Conservation (phyloP, 1,140 invertebrate species). For the Drosophila funebris region DNA sequence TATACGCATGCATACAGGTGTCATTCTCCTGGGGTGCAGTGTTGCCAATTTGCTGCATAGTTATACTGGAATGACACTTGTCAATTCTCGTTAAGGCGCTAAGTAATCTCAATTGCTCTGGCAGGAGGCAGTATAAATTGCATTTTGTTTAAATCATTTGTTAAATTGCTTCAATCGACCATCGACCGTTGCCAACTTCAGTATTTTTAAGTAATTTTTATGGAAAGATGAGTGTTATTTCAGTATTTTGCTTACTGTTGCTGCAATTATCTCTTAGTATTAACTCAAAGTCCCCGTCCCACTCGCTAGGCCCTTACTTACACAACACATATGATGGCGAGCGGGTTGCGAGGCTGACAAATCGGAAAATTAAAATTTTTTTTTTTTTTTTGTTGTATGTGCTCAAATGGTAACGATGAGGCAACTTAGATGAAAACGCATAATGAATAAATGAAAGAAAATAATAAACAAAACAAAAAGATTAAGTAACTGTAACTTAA, state of each 20-base stretch:
- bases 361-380: slow-evolving; percentile 26
- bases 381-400: slow-evolving; percentile 35
- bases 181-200: background rate
- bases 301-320: no score
- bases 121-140: background rate
- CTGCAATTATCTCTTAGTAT: slow-evolving; percentile 33
- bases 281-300: background rate
- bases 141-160: background rate
- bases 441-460: slow-evolving; percentile 18
- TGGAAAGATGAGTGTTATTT: background rate
- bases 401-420: slow-evolving; percentile 30
- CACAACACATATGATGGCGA: no score
- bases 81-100: background rate
- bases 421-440: slow-evolving; percentile 10
- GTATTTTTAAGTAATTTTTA: slow-evolving; percentile 9
- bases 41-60: slow-evolving; percentile 23
- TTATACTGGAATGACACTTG: slow-evolving; percentile 24
- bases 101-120: background rate
- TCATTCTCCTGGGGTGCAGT: slow-evolving; percentile 4
- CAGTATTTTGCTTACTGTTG: slow-evolving; percentile 18
- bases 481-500: slow-evolving; percentile 76
- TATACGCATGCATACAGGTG: background rate
- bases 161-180: background rate
- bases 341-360: background rate
- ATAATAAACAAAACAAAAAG: slow-evolving; percentile 25